Base-by-base conservation (phyloP, 2,797 vertebrate genomes). In the Pangasius macronema region DNA sequence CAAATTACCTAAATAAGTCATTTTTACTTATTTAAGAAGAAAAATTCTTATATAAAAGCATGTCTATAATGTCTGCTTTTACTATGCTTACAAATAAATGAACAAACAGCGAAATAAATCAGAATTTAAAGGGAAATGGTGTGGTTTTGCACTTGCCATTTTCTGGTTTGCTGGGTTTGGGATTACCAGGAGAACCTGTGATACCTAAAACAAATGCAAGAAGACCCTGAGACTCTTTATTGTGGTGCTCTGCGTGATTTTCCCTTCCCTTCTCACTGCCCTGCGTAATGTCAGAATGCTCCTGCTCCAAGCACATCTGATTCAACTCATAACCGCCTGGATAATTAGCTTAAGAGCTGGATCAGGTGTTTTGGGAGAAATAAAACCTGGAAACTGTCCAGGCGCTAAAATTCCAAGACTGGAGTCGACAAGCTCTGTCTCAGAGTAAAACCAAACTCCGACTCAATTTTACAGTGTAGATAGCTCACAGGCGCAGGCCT, bases 231-330 rank as follows among this genome's bases (percentile, higher is more conserved):
- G 49, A 53, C 27, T 46, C 36, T 82, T 63, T 63, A 63, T 46
- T n/a, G 39, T 82, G 10, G 46, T 83, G 3, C 20, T 68, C 65
- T 24, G n/a, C n/a, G 6, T 33, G n/a, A 83, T 46, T 83, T 68
- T 68, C 82, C 0, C 24, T 46, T 63, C 36, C 63, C 39, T 57
- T 79, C 49, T 16, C 57, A 42, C 57, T 82, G 36, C 5, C 36
- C 6, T 53, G 63, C 20, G 36, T 49, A 68, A 27, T 53, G 68
- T 83, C 63, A 68, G 53, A 83, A 83, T 53, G 46, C 24, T 83
- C 46, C 63, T 14, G 20, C 72, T 49, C 49, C 77, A 39, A 84
- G 76, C 46, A 87, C 67, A 83, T 83, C 63, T 68, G 63, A 83
- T 83, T 49, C 84, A 39, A 79, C 59, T 88, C 83, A 83, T 70